phyloP scores from a whole-genome alignment of 2,113 vertebrate genomes.

The Phasianus colchicus region DNA sequence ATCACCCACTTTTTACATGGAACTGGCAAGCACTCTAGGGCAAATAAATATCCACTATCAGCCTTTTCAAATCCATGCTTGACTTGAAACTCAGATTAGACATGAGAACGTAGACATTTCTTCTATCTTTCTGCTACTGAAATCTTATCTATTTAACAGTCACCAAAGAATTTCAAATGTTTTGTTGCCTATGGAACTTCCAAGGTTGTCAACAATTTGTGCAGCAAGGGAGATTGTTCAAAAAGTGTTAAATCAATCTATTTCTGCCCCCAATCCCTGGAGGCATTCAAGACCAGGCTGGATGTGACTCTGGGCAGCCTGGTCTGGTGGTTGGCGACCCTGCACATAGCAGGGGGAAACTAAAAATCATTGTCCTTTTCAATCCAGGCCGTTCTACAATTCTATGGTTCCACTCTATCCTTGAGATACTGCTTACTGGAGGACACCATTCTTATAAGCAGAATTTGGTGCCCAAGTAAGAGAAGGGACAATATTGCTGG shows the following conservation, averaged over 20 bases:
- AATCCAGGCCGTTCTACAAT: no score
- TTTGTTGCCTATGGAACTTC: neutral
- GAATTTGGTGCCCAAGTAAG: neutral
- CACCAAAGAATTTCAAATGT: neutral
- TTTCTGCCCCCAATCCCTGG: neutral
- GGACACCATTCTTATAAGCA: neutral
- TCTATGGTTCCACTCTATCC: no score
- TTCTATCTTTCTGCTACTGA: neutral
- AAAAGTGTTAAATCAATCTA: neutral
- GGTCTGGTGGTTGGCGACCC: no score
- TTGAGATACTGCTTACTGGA: neutral
- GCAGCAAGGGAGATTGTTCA: neutral
- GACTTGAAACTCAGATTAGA: neutral
- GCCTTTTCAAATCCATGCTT: neutral
- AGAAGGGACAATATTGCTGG: neutral
- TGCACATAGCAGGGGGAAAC: no score
- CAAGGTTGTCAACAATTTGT: neutral
- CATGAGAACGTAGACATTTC: neutral
- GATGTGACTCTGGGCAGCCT: no score
- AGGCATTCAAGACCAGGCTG: no score
- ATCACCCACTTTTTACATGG: neutral
- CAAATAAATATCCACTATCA: neutral
- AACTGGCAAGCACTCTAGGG: neutral
- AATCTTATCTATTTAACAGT: neutral
- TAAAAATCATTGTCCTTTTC: no score